Conservation (phyloP, 2,888 invertebrate species). For the Trichopria drosophilae region DNA sequence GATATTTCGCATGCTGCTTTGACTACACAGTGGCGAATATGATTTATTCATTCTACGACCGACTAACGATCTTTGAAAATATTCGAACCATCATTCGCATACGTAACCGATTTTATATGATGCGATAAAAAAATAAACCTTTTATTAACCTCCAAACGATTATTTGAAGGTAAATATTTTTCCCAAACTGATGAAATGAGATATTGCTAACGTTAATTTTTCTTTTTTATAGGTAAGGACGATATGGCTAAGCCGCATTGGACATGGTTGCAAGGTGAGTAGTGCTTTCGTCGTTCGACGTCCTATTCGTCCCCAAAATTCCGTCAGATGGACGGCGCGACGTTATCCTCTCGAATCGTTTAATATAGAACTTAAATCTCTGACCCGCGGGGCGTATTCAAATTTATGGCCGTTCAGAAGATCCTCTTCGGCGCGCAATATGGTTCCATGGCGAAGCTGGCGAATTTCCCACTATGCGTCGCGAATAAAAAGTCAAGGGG, state of each 20-base stretch:
- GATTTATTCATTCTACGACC: too few relatives aligned
- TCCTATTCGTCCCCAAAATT: not conserved
- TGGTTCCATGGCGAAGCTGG: too few relatives aligned
- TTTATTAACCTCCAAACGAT: conserved; percentile 27
- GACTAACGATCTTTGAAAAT: too few relatives aligned
- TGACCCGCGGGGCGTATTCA: conserved; percentile 19
- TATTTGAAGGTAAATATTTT: conserved; percentile 18
- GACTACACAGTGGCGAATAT: conserved; percentile 5
- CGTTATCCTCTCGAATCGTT: conserved; percentile 27
- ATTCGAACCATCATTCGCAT: too few relatives aligned
- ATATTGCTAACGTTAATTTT: conserved; percentile 4
- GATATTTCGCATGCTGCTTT: conserved; percentile 37
- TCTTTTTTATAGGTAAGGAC: conserved; percentile 54
- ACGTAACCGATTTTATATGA: too few relatives aligned
- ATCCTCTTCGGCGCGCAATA: too few relatives aligned
- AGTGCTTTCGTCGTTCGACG: conserved; percentile 43
- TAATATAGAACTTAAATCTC: conserved; percentile 31
- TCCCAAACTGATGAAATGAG: not conserved
- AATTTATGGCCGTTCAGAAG: conserved; percentile 28
- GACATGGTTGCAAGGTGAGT: conserved; percentile 58
- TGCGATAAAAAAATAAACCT: conserved; percentile 17
- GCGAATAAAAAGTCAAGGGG: too few relatives aligned
- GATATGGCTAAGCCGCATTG: conserved; percentile 57
- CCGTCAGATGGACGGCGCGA: conserved; percentile 21
- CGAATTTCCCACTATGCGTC: too few relatives aligned